Base-by-base conservation (phyloP, 2,888 invertebrate species). In the Brenthis daphne region DNA sequence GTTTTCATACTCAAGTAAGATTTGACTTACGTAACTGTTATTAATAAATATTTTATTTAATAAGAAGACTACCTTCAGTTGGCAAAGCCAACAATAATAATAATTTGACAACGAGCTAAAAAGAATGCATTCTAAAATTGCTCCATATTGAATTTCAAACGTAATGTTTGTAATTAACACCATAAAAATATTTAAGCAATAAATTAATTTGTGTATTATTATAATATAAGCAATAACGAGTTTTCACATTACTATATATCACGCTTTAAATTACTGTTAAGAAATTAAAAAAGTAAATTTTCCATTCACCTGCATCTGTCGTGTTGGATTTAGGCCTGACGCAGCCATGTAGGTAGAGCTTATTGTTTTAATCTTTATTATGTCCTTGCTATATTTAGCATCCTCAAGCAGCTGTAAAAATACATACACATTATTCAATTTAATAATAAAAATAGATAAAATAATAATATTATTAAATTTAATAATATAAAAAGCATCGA, bases 331-430 rank as follows among this genome's bases (percentile, higher is more conserved):
- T 78, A 98, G 94, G 76, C 98, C 98, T 83, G 98, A 98, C 11
- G 99, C 99, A 57, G 98, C 98, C 98, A 98, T 98, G 83, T 98
- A 98, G 0, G 98, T 98, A 0, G 98, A 98, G 56, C 98, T 97
- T 81, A 98, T 98, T 12, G 98, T 98, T 90, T 98, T 98, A 74
- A 98, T 98, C 93, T 98, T 98, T 73, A 98, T 98, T 67, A 98
- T 97, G 79, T 97, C 97, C 86, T 96, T 96, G 76, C 86, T 81
- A 87, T 97, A 98, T 83, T 96, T 96, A 0, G 96, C 94, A 75
- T 96, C 94, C 83, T 98, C 97, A 75, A 98, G 86, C 66, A 99
- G 93, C 98, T 98, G 88, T 77, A 83, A 82, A 71, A 79, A 73
- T 74, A 55, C 12, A 55, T 20, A 12, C 20, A 6, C 6, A 29